Conservation (phyloP, 2,888 invertebrate species). For the Herminia tarsipennalis region DNA sequence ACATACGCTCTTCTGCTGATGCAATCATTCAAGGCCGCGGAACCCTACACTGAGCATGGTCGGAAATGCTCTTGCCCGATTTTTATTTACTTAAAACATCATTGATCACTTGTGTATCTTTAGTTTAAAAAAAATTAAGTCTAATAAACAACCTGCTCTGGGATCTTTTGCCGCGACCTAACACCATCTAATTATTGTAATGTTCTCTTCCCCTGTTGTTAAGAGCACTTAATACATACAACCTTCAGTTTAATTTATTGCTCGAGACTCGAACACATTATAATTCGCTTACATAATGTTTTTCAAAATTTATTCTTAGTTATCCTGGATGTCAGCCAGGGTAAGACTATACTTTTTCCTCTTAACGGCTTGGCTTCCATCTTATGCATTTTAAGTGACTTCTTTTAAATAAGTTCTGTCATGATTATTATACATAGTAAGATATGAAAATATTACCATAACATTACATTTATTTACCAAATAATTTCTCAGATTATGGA, state of each 20-base stretch:
- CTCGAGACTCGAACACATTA: conserved; percentile 19
- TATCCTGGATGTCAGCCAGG: not conserved
- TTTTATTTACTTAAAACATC: no score
- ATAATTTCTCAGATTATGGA: no score
- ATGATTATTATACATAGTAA: no score
- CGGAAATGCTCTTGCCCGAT: no score
- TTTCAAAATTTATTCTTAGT: conserved; percentile 3
- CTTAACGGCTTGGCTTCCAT: no score
- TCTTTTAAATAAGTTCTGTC: not conserved
- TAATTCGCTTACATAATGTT: conserved; percentile 15
- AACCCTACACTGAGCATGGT: no score
- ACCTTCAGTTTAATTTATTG: conserved; percentile 32
- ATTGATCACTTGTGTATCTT: no score
- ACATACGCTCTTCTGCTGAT: no score
- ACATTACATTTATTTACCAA: no score
- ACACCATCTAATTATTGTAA: conserved; percentile 34
- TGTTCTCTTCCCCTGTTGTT: conserved; percentile 29
- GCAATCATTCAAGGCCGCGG: no score
- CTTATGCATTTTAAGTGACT: not conserved
- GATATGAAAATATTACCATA: no score
- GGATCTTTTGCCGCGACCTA: conserved; percentile 15
- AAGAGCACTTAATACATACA: conserved; percentile 31
- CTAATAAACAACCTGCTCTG: not conserved
- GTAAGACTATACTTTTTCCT: not conserved
- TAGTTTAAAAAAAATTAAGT: not conserved